Evolutionary conservation across 2,113 vertebrate genomes (phyloP).

Genomic region (Paramisgurnus dabryanus): DNA sequence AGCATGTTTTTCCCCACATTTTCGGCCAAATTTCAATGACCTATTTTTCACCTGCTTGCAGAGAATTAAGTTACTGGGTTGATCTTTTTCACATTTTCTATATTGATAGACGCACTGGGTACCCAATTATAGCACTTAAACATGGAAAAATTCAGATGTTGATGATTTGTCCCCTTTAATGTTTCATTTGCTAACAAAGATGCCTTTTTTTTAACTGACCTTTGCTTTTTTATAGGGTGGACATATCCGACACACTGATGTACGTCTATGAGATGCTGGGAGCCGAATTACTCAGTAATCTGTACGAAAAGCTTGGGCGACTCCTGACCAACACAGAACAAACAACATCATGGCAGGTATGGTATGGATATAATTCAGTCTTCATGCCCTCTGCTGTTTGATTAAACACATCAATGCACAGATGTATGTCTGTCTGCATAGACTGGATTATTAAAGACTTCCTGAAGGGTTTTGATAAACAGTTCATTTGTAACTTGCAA

Average conservation of each 20-base stretch:
- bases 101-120: no score
- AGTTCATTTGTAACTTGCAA: no score
- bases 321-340: slow-evolving; percentile 92
- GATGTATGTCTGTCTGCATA: no score
- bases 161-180: not conserved
- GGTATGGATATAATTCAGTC: not conserved
- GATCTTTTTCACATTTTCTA: no score
- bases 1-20: no score
- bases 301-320: slow-evolving; percentile 96
- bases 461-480: no score
- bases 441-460: not conserved
- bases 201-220: not conserved
- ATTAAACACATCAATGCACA: not conserved
- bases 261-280: slow-evolving; percentile 99
- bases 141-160: no score
- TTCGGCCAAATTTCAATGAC: no score
- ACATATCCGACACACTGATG: slow-evolving; percentile 98
- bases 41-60: no score
- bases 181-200: no score
- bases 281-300: slow-evolving; percentile 95
- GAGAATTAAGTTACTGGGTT: no score
- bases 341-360: slow-evolving; percentile 94
- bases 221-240: slow-evolving; percentile 81
- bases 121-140: no score
- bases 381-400: not conserved